A percentile compares a stretch with the other conserved stretches of the same genome.
Evolutionary conservation across 2,888 invertebrate species (phyloP).

Genomic region (Gasteruption jaculator): DNA sequence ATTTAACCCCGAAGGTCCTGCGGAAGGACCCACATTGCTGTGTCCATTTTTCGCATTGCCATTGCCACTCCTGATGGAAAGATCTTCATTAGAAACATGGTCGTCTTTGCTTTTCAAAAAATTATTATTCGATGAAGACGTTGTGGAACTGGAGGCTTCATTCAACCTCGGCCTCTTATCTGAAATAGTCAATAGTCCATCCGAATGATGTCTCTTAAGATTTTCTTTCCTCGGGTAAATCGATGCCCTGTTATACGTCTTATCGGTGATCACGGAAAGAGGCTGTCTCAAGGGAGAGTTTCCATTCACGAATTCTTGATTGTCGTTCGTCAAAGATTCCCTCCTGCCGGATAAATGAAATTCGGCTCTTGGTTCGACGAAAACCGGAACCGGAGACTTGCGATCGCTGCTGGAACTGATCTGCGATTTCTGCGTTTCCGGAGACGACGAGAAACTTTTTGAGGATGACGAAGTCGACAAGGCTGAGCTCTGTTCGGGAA

Average conservation of each 20-base stretch:
- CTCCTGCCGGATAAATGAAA: slow-evolving; percentile 18
- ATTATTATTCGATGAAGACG: slow-evolving; percentile 22
- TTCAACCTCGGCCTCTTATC: slow-evolving; percentile 41
- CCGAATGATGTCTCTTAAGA: slow-evolving; percentile 41
- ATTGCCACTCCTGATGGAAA: slow-evolving; percentile 26
- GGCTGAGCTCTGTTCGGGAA: slow-evolving; percentile 39
- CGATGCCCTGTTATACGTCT: slow-evolving; percentile 37
- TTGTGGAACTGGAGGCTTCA: slow-evolving; percentile 36
- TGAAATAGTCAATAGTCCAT: slow-evolving; percentile 40
- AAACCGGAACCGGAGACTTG: slow-evolving; percentile 33
- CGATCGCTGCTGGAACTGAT: slow-evolving; percentile 45
- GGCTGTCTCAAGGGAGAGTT: slow-evolving; percentile 42
- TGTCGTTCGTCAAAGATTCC: slow-evolving; percentile 16
- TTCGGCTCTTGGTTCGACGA: slow-evolving; percentile 31
- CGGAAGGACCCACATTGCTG: slow-evolving; percentile 26
- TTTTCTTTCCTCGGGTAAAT: slow-evolving; percentile 28
- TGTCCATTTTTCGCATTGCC: slow-evolving; percentile 20
- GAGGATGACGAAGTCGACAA: slow-evolving; percentile 27
- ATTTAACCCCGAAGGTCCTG: slow-evolving; percentile 39
- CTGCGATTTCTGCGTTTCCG: slow-evolving; percentile 46
- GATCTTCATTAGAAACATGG: slow-evolving; percentile 30
- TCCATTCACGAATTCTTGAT: slow-evolving; percentile 16
- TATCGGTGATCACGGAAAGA: slow-evolving; percentile 48
- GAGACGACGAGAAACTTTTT: slow-evolving; percentile 39
- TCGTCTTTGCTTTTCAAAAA: slow-evolving; percentile 25